Conservation (phyloP, 2,888 invertebrate species). For the Ctenicera cuprea region DNA sequence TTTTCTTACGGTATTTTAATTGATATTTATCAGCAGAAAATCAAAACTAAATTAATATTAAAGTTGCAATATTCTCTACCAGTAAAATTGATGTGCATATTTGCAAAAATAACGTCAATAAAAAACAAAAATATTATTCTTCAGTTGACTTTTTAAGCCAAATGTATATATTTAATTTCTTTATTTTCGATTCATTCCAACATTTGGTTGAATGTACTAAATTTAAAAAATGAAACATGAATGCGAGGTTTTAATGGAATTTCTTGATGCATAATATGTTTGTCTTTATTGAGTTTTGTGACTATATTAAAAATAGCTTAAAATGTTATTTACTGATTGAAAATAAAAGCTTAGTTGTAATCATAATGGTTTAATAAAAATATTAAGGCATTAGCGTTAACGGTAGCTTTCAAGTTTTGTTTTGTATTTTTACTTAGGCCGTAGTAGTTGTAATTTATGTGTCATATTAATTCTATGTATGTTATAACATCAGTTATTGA, state of each 20-base stretch:
- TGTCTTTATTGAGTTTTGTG: constrained; percentile 39
- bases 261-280: not conserved
- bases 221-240: no score
- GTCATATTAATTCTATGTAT: constrained; percentile 54
- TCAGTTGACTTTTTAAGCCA: no score
- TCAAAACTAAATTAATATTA: no score
- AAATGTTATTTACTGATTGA: constrained; percentile 24
- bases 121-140: no score
- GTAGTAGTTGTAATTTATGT: constrained; percentile 50
- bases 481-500: constrained; percentile 37
- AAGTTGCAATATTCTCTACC: no score
- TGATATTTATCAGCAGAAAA: no score
- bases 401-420: constrained; percentile 50
- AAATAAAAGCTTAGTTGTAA: constrained; percentile 12
- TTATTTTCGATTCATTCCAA: no score
- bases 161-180: no score
- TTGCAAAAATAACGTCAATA: no score
- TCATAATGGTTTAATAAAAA: constrained; percentile 25
- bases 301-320: constrained; percentile 25
- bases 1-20: no score
- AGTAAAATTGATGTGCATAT: no score
- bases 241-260: not conserved
- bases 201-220: no score
- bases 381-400: constrained; percentile 48
- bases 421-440: constrained; percentile 46